These are phyloP conservation scores for Decapterus maruadsi DNA, from an alignment of 2,797 vertebrate species.

Conservation along the genomic window DNA sequence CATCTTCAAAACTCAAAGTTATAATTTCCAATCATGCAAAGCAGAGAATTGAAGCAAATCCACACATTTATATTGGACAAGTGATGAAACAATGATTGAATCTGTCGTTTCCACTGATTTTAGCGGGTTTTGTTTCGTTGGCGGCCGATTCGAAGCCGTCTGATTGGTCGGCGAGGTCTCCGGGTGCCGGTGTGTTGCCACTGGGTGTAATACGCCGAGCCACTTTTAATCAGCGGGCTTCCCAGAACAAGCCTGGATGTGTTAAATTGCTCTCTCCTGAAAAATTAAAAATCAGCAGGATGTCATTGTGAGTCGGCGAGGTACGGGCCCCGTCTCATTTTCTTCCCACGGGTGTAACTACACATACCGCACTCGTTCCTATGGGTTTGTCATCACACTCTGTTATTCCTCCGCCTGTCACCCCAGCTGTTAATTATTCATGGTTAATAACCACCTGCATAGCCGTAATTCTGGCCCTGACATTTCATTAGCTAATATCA, in stretches of 20 bases:
- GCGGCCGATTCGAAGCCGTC: background rate
- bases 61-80: background rate
- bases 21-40: background rate
- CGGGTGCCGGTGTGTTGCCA: background rate
- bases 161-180: background rate
- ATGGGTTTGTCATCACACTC: conserved; percentile 50
- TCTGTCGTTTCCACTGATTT: background rate
- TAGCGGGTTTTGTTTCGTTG: background rate
- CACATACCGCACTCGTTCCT: conserved; percentile 13
- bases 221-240: conserved; percentile 44
- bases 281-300: conserved; percentile 61
- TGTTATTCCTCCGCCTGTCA: conserved; percentile 55
- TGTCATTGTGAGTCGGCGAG: conserved; percentile 26
- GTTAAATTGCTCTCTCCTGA: conserved; percentile 56
- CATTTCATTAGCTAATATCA: conserved; percentile 67
- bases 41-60: background rate
- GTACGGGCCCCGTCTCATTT: conserved; percentile 28
- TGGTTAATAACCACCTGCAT: conserved; percentile 66
- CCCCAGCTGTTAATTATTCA: conserved; percentile 62
- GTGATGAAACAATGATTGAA: background rate
- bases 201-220: conserved; percentile 9
- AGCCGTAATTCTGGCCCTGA: conserved; percentile 50
- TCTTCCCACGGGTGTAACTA: background rate
- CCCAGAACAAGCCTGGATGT: conserved; percentile 40
- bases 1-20: background rate